phyloP scores from a whole-genome alignment of 2,888 invertebrate genomes.

The Myathropa florea region DNA sequence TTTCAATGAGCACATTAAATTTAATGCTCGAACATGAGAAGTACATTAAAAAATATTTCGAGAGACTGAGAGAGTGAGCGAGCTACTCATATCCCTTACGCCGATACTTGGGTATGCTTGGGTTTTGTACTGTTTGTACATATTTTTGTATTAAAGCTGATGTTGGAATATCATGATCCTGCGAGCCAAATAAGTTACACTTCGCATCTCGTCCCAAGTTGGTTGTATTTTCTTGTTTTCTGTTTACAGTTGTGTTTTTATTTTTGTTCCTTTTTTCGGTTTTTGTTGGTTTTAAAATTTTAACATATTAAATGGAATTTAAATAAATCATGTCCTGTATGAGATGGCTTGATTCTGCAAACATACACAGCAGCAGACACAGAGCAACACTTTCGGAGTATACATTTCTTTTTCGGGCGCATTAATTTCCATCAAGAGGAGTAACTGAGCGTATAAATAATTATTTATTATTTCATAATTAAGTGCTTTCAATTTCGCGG shows the following conservation, averaged over 20 bases:
- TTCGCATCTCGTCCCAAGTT: constrained; percentile 25
- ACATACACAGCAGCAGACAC: neutral
- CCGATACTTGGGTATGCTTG: neutral
- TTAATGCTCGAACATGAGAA: constrained; percentile 68
- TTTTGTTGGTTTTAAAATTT: constrained; percentile 1
- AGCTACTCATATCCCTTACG: constrained; percentile 2
- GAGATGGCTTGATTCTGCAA: neutral
- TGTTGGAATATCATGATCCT: constrained; percentile 40
- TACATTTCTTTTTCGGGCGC: neutral
- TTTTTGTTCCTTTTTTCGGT: neutral
- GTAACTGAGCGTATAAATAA: constrained; percentile 42
- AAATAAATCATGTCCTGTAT: constrained; percentile 41
- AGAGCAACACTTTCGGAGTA: neutral
- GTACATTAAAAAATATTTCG: constrained; percentile 63
- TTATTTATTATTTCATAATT: constrained; percentile 59
- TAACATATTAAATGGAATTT: constrained; percentile 53
- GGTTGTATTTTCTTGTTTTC: constrained; percentile 7
- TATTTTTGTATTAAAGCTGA: constrained; percentile 48
- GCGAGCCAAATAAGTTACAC: constrained; percentile 49
- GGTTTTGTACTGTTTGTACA: neutral
- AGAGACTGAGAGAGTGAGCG: neutral
- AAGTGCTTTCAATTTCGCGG: constrained; percentile 36
- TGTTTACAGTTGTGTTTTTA: neutral
- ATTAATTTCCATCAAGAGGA: constrained; percentile 38
- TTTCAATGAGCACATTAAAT: constrained; percentile 68